Base-by-base conservation (phyloP, 2,888 invertebrate genomes). In the Piscicola geometra region DNA sequence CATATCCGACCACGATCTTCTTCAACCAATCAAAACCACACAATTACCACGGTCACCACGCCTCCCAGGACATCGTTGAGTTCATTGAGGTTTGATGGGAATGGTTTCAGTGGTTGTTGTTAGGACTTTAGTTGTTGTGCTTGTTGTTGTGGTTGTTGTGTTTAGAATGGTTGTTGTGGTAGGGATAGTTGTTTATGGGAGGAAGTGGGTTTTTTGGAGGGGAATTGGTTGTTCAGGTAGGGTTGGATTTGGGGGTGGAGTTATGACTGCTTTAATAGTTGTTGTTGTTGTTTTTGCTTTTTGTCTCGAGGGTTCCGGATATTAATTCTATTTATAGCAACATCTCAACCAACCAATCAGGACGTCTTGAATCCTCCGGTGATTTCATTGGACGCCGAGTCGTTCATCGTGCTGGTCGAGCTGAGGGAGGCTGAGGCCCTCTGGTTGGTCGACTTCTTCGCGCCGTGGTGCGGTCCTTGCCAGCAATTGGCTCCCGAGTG, bases 381-480 rank as follows among this genome's bases (percentile, higher is more conserved):
- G 0, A 83, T 89, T 36, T 84, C 84, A 60, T 85, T 92, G 75
- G 88, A 87, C 70, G 85, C 86, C 18, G 84, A 86, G 32, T 86
- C 86, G 67, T 91, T 90, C 82, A 83, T 88, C 64, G 80, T 85
- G 30, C 83, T 82, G 30, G 87, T 91, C 41, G 84, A 85, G 21
- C 84, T 87, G 35, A 89, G 90, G 81, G 85, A 86, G 0, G 81
- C 83, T 12, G 86, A 87, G 69, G 88, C 89, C 77, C 83, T 90
- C 2, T 91, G 90, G 90, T 82, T 90, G 33, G 89, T 91, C 1
- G 90, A 91, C 85, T 91, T 89, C 84, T 91, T 88, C 83, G 90
- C 90, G 18, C 90, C 90, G 0, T 91, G 91, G 91, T 92, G 91
- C 85, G 89, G 89, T 1, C 91, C 91, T 0, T 92, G 91, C 82